These are phyloP conservation scores for Dromius quadrimaculatus DNA, from an alignment of 2,888 invertebrate genomes.

Conservation along the genomic window DNA sequence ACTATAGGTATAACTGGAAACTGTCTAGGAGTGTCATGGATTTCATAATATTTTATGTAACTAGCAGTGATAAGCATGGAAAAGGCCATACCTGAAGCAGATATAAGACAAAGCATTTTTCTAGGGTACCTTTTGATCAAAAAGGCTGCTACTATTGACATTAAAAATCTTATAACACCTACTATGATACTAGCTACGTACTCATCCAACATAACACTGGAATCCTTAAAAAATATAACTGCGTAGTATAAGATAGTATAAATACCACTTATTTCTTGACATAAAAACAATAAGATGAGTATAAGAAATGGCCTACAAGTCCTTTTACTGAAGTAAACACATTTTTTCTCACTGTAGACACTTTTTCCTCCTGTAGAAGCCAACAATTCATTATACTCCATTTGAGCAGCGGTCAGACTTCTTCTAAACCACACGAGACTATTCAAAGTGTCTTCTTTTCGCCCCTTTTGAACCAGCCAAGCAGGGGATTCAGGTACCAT, in stretches of 20 bases:
- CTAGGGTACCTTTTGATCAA: conserved; percentile 76
- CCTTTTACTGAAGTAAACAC: conserved; percentile 67
- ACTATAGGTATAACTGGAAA: conserved; percentile 68
- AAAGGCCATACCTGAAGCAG: conserved; percentile 75
- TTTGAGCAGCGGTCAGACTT: conserved; percentile 73
- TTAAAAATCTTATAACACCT: conserved; percentile 75
- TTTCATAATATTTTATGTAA: conserved; percentile 64
- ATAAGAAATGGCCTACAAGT: conserved; percentile 78
- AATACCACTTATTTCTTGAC: conserved; percentile 81
- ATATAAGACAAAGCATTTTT: conserved; percentile 73
- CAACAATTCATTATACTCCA: conserved; percentile 74
- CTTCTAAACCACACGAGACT: conserved; percentile 76
- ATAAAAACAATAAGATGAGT: conserved; percentile 75
- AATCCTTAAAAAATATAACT: conserved; percentile 77
- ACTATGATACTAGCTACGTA: conserved; percentile 79
- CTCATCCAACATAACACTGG: conserved; percentile 74
- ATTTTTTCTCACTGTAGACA: conserved; percentile 54
- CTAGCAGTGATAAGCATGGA: conserved; percentile 69
- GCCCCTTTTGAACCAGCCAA: conserved; percentile 74
- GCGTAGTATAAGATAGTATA: conserved; percentile 81
- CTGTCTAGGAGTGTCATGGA: conserved; percentile 58
- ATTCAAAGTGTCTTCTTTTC: conserved; percentile 72
- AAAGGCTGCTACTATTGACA: conserved; percentile 76
- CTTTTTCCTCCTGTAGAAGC: conserved; percentile 62
- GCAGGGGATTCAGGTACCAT: conserved; percentile 79